Conservation (phyloP, 1,140 invertebrate genomes). For the Zophobas morio region DNA sequence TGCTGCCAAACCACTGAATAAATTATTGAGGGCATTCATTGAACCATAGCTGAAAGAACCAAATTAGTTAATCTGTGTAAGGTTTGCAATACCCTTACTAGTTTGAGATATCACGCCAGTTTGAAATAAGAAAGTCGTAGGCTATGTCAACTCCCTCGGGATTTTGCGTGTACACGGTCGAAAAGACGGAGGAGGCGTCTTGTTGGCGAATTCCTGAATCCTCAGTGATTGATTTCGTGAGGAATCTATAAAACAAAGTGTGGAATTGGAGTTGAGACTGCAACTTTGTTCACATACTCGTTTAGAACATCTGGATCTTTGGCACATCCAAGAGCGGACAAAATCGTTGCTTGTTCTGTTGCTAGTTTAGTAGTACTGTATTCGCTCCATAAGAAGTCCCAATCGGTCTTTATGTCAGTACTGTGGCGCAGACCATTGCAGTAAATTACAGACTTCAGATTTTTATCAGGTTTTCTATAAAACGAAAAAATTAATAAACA, state of each 20-base stretch:
- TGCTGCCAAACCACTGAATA: constrained; percentile 8
- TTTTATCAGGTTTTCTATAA: constrained; percentile 68
- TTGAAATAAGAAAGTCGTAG: constrained; percentile 68
- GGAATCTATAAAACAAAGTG: background rate
- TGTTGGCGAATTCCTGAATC: constrained; percentile 28
- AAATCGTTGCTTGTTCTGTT: constrained; percentile 71
- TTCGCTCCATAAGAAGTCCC: constrained; percentile 69
- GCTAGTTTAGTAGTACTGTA: constrained; percentile 68
- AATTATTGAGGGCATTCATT: constrained; percentile 7
- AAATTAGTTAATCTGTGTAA: background rate
- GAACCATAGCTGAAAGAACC: constrained; percentile 8
- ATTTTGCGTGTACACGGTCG: constrained; percentile 66
- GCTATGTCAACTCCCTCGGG: constrained; percentile 67
- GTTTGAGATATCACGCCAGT: constrained; percentile 65
- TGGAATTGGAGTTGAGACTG: background rate
- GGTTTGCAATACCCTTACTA: constrained; percentile 66
- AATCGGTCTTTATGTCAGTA: constrained; percentile 63
- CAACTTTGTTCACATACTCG: background rate
- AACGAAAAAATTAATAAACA: background rate
- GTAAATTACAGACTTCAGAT: constrained; percentile 73
- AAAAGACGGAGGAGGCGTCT: constrained; percentile 62
- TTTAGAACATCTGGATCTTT: constrained; percentile 58
- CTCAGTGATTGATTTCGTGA: constrained; percentile 9
- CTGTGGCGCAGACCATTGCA: constrained; percentile 69
- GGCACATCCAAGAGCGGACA: constrained; percentile 73